These are phyloP conservation scores for Rhadina sibilatrix DNA, from an alignment of 2,113 vertebrate species.

Conservation along the genomic window DNA sequence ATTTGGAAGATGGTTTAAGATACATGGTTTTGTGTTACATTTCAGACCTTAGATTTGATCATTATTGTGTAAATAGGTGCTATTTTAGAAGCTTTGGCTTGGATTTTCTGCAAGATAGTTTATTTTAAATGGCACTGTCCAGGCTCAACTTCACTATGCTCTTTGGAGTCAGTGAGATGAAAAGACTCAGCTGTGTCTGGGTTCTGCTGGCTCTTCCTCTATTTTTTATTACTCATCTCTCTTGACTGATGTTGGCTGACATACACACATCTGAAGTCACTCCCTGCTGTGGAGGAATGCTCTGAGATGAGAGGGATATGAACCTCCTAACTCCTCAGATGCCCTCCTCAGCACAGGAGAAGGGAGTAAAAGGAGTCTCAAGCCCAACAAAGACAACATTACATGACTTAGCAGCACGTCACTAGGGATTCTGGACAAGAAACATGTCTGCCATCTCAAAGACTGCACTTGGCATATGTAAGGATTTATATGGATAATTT, in stretches of 20 bases:
- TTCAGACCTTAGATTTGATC: not conserved
- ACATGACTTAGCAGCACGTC: not conserved
- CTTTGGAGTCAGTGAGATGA: slow-evolving; percentile 28
- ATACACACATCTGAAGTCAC: not conserved
- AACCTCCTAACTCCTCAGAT: not conserved
- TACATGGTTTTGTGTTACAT: not conserved
- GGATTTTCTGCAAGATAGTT: not conserved
- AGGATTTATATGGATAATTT: not conserved
- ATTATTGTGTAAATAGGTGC: not conserved
- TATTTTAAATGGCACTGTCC: not conserved
- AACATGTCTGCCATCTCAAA: not conserved
- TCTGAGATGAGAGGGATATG: not conserved
- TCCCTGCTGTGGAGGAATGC: not conserved
- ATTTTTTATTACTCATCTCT: not conserved
- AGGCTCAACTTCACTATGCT: not conserved
- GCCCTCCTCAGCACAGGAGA: not conserved
- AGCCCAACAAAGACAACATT: not conserved
- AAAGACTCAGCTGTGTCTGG: not conserved
- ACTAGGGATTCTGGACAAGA: not conserved
- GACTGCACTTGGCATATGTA: not conserved
- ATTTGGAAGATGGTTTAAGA: not conserved
- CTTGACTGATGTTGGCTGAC: slow-evolving; percentile 2
- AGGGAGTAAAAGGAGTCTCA: not conserved
- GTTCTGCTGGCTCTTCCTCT: not conserved
- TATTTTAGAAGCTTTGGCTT: not conserved